These are phyloP conservation scores for Leptosomus discolor DNA, from an alignment of 2,113 vertebrate species.

Conservation along the genomic window DNA sequence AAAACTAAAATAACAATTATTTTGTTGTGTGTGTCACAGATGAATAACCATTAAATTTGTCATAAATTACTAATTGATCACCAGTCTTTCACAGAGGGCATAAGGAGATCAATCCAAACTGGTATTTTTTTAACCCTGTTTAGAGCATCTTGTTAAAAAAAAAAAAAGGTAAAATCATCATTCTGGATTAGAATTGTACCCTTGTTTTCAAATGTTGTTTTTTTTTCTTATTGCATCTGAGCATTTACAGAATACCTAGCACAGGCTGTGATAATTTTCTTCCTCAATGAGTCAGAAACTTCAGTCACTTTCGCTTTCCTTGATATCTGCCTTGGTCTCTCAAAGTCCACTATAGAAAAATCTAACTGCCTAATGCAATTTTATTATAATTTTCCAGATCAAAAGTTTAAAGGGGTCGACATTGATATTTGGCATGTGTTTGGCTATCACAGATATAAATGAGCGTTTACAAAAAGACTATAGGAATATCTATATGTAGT, in stretches of 20 bases:
- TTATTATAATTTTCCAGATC: neutral
- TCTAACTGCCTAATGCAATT: neutral
- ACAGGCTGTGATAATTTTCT: neutral
- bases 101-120: neutral
- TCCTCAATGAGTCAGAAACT: neutral
- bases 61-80: neutral
- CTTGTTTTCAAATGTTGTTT: neutral
- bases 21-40: neutral
- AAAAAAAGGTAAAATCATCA: neutral
- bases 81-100: neutral
- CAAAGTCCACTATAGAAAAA: neutral
- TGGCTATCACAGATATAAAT: neutral
- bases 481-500: neutral
- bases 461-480: neutral
- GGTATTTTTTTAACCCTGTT: neutral
- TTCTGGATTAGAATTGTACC: neutral
- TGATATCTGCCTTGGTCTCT: neutral
- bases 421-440: neutral
- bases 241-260: neutral
- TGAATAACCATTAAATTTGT: neutral
- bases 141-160: neutral
- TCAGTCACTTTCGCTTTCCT: neutral
- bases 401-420: neutral
- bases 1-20: neutral
- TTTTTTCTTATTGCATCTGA: neutral